Percentiles rank a stretch among this genome's conserved stretches.
These are phyloP conservation scores for Epsilonema sp. DNA, from an alignment of 2,888 invertebrate species.

Conservation along the genomic window DNA sequence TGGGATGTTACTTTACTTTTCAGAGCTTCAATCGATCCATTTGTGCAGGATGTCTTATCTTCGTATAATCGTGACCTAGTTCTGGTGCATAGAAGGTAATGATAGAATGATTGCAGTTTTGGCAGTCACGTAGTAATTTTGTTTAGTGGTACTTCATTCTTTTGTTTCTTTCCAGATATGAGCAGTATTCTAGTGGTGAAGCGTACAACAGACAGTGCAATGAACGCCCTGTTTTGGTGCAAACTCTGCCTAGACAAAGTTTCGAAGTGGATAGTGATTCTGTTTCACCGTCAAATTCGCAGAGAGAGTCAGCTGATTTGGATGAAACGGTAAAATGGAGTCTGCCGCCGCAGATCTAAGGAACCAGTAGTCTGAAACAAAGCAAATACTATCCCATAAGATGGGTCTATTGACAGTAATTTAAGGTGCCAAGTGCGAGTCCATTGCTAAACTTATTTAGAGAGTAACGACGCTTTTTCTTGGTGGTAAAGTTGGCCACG, in stretches of 20 bases:
- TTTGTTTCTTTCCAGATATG: no score
- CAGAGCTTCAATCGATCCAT: neutral
- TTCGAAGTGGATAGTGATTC: slow-evolving; percentile 10
- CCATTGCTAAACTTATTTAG: no score
- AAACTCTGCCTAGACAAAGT: slow-evolving; percentile 4
- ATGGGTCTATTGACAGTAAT: no score
- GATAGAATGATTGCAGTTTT: neutral
- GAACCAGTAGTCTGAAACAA: neutral
- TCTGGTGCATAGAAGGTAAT: slow-evolving; percentile 6
- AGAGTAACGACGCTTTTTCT: no score
- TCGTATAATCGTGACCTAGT: neutral
- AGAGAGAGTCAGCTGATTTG: no score
- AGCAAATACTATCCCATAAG: no score
- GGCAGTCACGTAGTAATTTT: neutral
- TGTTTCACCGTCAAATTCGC: no score
- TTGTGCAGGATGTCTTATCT: neutral
- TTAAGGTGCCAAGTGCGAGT: no score
- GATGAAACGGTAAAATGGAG: no score
- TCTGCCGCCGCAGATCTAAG: neutral
- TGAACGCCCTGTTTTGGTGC: slow-evolving; percentile 5
- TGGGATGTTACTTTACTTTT: neutral
- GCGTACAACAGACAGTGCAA: neutral
- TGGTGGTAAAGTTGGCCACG: no score
- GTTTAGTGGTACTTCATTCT: no score
- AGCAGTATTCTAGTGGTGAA: slow-evolving; percentile 1